These are phyloP conservation scores for Pseudochirops cupreus DNA, from an alignment of 2,797 vertebrate species.

Conservation along the genomic window DNA sequence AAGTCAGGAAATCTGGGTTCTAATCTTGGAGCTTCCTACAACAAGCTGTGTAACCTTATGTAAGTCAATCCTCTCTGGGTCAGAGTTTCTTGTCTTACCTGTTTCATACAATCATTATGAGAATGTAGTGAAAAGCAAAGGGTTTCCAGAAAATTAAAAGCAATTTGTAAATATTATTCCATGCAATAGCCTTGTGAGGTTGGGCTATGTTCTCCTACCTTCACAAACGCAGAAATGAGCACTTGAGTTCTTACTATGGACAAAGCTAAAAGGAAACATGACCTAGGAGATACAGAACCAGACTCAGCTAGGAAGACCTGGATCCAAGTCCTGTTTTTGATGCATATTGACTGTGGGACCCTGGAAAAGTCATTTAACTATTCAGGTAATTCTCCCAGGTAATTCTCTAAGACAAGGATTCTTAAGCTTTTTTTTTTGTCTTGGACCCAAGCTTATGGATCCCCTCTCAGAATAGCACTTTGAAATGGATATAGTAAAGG, in stretches of 20 bases:
- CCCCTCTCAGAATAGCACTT: not conserved
- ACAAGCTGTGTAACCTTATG: not conserved
- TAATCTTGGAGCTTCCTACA: not conserved
- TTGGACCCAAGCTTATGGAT: not conserved
- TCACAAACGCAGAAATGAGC: not conserved
- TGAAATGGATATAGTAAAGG: not conserved
- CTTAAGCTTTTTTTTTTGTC: not conserved
- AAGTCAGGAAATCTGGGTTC: not conserved
- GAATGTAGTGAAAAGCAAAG: not conserved
- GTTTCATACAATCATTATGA: not conserved
- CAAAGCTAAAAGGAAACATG: not conserved
- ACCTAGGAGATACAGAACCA: not conserved
- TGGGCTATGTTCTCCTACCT: not conserved
- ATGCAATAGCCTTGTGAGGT: not conserved
- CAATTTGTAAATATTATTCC: not conserved
- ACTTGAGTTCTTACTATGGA: not conserved
- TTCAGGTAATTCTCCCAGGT: not conserved
- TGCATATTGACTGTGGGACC: not conserved
- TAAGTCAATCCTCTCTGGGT: not conserved
- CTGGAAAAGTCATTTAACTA: not conserved
- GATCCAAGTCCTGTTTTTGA: not conserved
- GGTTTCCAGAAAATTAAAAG: not conserved
- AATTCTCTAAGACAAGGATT: not conserved
- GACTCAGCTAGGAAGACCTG: not conserved
- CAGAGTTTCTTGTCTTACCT: not conserved